Conservation (phyloP, 2,797 vertebrate genomes). For the Megaceryle alcyon region DNA sequence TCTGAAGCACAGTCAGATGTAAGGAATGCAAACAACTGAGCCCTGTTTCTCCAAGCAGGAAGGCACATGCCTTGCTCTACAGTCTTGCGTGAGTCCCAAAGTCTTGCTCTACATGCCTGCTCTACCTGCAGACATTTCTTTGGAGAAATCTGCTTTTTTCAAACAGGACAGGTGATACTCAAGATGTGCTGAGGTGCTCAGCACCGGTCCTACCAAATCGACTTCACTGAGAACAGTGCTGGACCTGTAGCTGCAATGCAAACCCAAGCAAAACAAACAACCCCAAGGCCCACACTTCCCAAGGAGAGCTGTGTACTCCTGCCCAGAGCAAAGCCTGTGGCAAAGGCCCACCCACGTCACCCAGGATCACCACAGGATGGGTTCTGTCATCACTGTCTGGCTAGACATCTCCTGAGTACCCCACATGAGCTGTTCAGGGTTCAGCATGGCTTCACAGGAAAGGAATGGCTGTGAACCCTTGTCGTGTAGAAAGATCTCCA, state of each 20-base stretch:
- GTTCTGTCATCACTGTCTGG: too few relatives aligned
- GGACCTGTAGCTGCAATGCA: rapidly evolving
- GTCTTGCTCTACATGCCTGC: too few relatives aligned
- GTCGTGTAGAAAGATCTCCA: too few relatives aligned
- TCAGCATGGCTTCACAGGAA: too few relatives aligned
- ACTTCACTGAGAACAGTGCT: background rate
- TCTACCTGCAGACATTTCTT: background rate
- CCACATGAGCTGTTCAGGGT: too few relatives aligned
- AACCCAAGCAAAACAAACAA: background rate
- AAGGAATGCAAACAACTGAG: background rate
- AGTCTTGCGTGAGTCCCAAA: too few relatives aligned
- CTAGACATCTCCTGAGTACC: too few relatives aligned
- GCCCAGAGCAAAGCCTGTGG: too few relatives aligned
- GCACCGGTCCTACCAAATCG: rapidly evolving
- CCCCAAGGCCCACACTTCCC: background rate
- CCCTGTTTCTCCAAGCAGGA: background rate
- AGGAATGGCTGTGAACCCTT: too few relatives aligned
- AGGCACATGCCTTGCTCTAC: rapidly evolving
- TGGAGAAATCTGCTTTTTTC: background rate
- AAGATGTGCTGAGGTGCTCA: background rate
- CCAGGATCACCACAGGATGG: too few relatives aligned
- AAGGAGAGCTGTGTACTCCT: background rate
- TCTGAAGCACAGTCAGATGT: background rate
- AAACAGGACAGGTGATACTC: background rate
- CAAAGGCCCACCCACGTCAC: too few relatives aligned